Conservation (phyloP, 1,140 invertebrate species). For the Aporrectodea caliginosa region DNA sequence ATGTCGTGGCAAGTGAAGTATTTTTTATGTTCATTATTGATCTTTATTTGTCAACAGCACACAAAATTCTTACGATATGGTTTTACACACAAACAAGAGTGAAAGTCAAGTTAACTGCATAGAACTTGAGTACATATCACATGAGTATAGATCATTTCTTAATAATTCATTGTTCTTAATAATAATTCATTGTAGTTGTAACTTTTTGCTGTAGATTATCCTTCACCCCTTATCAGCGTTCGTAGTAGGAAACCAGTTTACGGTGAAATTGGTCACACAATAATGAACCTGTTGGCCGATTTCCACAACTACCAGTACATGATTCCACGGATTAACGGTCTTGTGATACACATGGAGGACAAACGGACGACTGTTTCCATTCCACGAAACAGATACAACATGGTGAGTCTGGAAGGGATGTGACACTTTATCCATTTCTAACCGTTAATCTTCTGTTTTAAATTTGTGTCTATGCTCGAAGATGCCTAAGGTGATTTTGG, state of each 20-base stretch:
- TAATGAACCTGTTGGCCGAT: slow-evolving; percentile 83
- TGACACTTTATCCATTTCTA: no score
- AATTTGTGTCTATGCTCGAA: no score
- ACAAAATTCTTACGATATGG: no score
- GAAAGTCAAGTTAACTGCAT: no score
- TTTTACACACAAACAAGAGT: no score
- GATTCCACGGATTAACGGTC: slow-evolving; percentile 70
- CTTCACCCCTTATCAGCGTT: slow-evolving; percentile 77
- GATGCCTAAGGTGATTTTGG: no score
- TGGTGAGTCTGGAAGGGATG: slow-evolving; percentile 64
- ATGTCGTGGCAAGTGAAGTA: no score
- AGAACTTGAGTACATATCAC: background rate
- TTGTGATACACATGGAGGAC: slow-evolving; percentile 80
- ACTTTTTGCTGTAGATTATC: slow-evolving; percentile 63
- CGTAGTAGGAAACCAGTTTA: slow-evolving; percentile 75
- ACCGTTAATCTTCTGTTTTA: no score
- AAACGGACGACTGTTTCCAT: slow-evolving; percentile 74
- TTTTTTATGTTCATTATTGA: no score
- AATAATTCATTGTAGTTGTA: slow-evolving; percentile 6
- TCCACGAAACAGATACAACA: slow-evolving; percentile 75
- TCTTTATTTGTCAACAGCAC: no score
- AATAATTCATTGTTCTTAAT: background rate
- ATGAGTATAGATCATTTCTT: background rate
- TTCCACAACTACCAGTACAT: slow-evolving; percentile 83
- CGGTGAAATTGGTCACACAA: slow-evolving; percentile 83